A percentile compares a stretch with the other conserved stretches of the same genome.
These are phyloP conservation scores for Drosophila elegans DNA, from an alignment of 1,140 invertebrate genomes.

Conservation along the genomic window DNA sequence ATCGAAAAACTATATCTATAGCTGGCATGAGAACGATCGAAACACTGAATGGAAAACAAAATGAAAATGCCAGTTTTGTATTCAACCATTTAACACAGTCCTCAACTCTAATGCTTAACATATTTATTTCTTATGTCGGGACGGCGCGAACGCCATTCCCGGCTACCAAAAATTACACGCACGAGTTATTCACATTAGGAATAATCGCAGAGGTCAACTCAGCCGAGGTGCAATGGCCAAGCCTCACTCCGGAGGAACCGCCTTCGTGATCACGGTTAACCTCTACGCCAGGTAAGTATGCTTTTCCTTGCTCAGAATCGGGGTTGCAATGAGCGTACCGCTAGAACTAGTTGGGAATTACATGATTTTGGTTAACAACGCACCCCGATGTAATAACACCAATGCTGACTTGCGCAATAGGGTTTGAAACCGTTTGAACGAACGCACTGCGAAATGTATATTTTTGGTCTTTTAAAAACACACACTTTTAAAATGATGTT, in stretches of 20 bases:
- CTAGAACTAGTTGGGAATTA: constrained; percentile 5
- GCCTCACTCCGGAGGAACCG: constrained; percentile 88
- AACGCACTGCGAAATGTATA: no score
- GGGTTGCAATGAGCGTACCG: not conserved
- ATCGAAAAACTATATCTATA: no score
- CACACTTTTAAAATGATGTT: no score
- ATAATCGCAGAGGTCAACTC: constrained; percentile 84
- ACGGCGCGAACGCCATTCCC: constrained; percentile 85
- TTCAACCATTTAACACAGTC: no score
- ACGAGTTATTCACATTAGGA: constrained; percentile 85
- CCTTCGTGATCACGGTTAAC: constrained; percentile 88
- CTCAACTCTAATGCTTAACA: no score
- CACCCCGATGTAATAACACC: not conserved
- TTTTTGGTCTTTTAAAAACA: no score
- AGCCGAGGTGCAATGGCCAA: constrained; percentile 71
- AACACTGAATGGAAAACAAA: no score
- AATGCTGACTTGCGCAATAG: not conserved
- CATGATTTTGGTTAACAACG: not conserved
- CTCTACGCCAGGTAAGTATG: constrained; percentile 87
- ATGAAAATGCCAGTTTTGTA: no score
- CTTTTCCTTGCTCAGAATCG: constrained; percentile 35
- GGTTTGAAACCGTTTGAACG: not conserved
- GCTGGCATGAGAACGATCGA: no score
- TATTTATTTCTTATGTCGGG: constrained; percentile 65
- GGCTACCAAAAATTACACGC: constrained; percentile 85